Base-by-base conservation (phyloP, 2,113 vertebrate species). In the Sapayoa aenigma region DNA sequence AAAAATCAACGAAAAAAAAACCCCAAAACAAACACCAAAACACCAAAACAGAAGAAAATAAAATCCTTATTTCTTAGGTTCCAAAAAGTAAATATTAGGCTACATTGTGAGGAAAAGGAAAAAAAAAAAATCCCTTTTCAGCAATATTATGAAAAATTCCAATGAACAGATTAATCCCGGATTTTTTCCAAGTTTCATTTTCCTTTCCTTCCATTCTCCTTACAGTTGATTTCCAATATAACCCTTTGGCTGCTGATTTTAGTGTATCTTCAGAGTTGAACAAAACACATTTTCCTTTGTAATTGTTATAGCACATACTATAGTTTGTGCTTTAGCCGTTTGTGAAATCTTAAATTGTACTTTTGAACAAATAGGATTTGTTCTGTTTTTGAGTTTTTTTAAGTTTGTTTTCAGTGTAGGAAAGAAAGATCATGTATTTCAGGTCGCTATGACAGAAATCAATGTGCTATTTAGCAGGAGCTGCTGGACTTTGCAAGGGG, bases 11-110 rank as follows among this genome's bases (percentile, higher is more conserved):
- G 7, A 46, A 5, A 35, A 9, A 65, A 63, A 56, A 52, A 7
- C 11, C 24, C 12, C 9, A 35, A 9, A 59, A 6, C 4, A 31
- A 56, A 39, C 2, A 4, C n/a, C n/a, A n/a, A n/a, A 39, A 1
- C 14, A 63, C 14, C 56, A 17, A 82, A 24, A 6, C 11, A 72
- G 12, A 71, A 75, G 7, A 66, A 74, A 88, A 58, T n/a, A 15
- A 6, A 35, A n/a, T 30, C 37, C 5, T 7, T 55, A 71, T 35
- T 69, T 77, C 24, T 68, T 25, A 44, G 12, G 6, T 69, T 82
- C 4, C 24, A 67, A 25, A 81, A 75, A 12, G 1, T 4, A 78
- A 84, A 69, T 21, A 63, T 37, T 50, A 53, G 46, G 4, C 10
- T 72, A 4, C 30, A 28, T 12, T 41, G 2, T 42, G 41, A 24